phyloP scores from a whole-genome alignment of 2,113 vertebrate species.

The Copsychus sechellarum region DNA sequence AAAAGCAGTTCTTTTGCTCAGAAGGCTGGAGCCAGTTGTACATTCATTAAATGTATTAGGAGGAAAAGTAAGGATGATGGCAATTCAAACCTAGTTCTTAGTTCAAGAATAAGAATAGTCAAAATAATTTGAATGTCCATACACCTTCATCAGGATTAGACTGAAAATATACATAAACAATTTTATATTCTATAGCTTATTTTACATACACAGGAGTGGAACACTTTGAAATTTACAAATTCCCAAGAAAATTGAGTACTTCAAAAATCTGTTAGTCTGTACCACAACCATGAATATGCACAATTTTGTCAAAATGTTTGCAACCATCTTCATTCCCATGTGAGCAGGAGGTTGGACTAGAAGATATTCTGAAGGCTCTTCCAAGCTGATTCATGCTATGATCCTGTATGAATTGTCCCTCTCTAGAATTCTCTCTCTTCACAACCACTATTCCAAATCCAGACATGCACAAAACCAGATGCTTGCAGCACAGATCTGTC shows the following conservation, averaged over 20 bases:
- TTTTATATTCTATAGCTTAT: background rate
- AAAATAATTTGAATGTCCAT: background rate
- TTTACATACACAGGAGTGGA: background rate
- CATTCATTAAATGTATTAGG: background rate
- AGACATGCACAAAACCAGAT: background rate
- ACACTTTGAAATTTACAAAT: background rate
- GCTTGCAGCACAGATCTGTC: background rate
- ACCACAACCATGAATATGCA: background rate
- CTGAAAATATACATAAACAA: background rate
- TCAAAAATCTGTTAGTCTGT: background rate
- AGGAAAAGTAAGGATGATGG: background rate
- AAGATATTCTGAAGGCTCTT: background rate
- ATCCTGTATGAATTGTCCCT: background rate
- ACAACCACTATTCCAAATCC: background rate
- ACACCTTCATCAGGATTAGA: background rate
- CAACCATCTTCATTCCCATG: background rate
- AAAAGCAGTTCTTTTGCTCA: background rate
- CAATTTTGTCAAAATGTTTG: background rate
- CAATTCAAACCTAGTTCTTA: background rate
- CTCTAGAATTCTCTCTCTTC: background rate
- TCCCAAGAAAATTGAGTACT: background rate
- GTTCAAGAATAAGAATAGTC: background rate
- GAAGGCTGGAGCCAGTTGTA: background rate
- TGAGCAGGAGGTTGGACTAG: background rate
- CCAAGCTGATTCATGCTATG: background rate